phyloP scores from a whole-genome alignment of 2,113 vertebrate genomes.

The Nansenia antarctica region DNA sequence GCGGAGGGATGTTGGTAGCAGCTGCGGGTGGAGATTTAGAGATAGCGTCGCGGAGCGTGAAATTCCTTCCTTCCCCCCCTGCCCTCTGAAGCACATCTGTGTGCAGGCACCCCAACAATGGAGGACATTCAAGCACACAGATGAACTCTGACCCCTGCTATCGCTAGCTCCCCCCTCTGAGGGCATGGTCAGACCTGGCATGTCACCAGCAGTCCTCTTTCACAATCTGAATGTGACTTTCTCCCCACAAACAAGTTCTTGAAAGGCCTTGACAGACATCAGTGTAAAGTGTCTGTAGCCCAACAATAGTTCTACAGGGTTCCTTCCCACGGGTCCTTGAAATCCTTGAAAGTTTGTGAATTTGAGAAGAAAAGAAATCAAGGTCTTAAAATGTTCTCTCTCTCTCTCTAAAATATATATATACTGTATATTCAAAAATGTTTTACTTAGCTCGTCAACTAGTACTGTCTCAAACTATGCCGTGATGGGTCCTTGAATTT shows the following conservation, averaged over 20 bases:
- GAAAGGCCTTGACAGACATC: too few relatives aligned
- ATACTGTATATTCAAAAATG: too few relatives aligned
- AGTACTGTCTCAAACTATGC: too few relatives aligned
- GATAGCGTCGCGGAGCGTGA: conserved; percentile 49
- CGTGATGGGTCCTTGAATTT: too few relatives aligned
- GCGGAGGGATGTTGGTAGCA: conserved; percentile 29
- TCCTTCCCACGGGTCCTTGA: too few relatives aligned
- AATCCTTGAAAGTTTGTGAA: too few relatives aligned
- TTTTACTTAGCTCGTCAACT: too few relatives aligned
- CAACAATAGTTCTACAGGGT: too few relatives aligned
- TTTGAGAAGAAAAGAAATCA: too few relatives aligned
- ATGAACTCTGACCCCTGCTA: conserved; percentile 44
- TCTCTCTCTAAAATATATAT: too few relatives aligned
- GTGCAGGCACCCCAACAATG: conserved; percentile 51
- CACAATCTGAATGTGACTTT: neutral
- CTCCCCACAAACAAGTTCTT: neutral
- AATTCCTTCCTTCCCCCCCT: conserved; percentile 42
- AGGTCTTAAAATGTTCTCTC: too few relatives aligned
- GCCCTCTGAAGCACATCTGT: conserved; percentile 47
- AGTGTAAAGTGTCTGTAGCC: too few relatives aligned
- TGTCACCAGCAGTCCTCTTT: conserved; percentile 10
- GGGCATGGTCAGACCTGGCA: conserved; percentile 31
- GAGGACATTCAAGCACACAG: conserved; percentile 52
- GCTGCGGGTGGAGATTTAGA: conserved; percentile 54
- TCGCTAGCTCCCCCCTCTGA: conserved; percentile 42